Conservation (phyloP, 2,113 vertebrate species). For the Romanogobio albipinnatus region DNA sequence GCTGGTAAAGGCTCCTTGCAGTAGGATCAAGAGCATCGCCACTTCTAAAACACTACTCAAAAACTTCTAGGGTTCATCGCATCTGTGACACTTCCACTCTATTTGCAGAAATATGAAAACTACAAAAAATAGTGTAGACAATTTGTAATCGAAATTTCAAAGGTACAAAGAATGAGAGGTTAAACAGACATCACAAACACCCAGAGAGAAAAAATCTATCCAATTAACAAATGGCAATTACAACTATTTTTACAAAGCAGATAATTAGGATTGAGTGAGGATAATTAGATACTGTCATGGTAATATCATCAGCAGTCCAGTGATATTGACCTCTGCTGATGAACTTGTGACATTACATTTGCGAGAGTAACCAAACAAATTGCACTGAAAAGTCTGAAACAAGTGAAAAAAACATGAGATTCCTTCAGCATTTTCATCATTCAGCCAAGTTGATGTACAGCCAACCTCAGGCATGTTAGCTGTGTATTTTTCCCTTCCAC, state of each 20-base stretch:
- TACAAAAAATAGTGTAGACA: not conserved
- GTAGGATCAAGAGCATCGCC: not conserved
- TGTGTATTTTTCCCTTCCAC: conserved; percentile 67
- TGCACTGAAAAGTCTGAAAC: not conserved
- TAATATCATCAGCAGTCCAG: conserved; percentile 4
- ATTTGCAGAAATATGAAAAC: not conserved
- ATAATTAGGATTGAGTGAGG: conserved; percentile 11
- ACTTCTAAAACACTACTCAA: not conserved
- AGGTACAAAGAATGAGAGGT: not conserved
- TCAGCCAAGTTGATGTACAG: conserved; percentile 58
- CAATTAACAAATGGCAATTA: conserved; percentile 35
- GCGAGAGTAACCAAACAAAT: not conserved
- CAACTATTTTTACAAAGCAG: conserved; percentile 23
- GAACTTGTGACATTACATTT: conserved; percentile 24
- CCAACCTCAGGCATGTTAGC: conserved; percentile 68
- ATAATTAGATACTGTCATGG: conserved; percentile 31
- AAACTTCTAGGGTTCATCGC: not conserved
- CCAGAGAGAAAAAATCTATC: not conserved
- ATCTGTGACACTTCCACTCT: not conserved
- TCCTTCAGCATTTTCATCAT: conserved; percentile 62
- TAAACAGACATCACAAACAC: not conserved
- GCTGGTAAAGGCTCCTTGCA: not conserved
- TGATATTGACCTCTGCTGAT: conserved; percentile 25
- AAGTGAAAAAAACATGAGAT: conserved; percentile 56
- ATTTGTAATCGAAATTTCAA: not conserved